Base-by-base conservation (phyloP, 1,140 invertebrate species). In the Chironomus tepperi region DNA sequence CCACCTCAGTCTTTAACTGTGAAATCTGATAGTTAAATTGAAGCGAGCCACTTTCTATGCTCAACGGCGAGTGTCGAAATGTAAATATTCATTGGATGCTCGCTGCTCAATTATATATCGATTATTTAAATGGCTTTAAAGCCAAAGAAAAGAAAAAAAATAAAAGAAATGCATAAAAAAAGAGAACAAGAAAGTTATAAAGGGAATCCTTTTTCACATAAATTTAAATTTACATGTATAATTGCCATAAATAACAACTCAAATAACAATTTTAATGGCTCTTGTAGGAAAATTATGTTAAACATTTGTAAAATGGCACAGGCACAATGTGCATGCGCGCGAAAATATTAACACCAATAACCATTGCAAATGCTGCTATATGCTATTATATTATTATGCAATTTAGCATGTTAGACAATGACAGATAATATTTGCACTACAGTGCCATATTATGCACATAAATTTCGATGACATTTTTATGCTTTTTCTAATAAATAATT, bases 301-400 rank as follows among this genome's bases (percentile, higher is more conserved):
- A 57, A 57, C 47, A 57, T 57, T 57, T 57, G 47, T 57, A 57
- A 34, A 57, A 57, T 57, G 47, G 47, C 47, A 57, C 47, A n/a
- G 12, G 47, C 47, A 57, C n/a, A 57, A n/a, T 57, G 47, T 57
- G 47, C 47, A 57, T 57, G 47, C 47, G 47, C 47, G 47, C 47
- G n/a, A 57, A 57, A 57, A 57, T 34, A 34, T 57, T 57, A 57
- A 57, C 47, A 57, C 47, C 47, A 57, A 57, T 57, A 57, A 57
- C 24, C n/a, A 15, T 57, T n/a, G 12, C 47, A 57, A 34, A 34
- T 34, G 24, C 24, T 34, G 24, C 24, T 34, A n/a, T 57, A n/a
- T n/a, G n/a, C n/a, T 57, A 57, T 57, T n/a, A n/a, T 57, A n/a
- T 57, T 57, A 57, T 57, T 57, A 57, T 57, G 47, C 47, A 57